A percentile compares a stretch with the other conserved stretches of the same genome.
Conservation (phyloP, 2,888 invertebrate species). For the Pammene fasciana region DNA sequence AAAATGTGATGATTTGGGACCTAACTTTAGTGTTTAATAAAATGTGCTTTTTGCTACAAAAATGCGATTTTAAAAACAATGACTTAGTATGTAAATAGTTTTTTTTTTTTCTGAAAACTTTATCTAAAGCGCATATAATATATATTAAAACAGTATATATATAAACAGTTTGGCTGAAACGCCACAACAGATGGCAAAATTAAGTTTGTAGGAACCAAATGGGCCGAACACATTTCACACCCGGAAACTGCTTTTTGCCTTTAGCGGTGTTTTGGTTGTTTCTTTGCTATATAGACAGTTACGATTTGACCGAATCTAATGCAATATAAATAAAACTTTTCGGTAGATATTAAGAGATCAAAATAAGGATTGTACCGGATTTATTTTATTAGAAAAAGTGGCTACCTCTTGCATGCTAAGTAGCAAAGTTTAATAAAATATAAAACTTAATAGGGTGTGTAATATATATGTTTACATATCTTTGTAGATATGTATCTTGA, state of each 20-base stretch:
- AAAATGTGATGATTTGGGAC: no score
- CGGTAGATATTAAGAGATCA: slow-evolving; percentile 11
- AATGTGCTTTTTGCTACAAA: no score
- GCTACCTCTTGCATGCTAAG: slow-evolving; percentile 12
- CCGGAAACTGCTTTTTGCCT: slow-evolving; percentile 38
- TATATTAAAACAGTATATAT: no score
- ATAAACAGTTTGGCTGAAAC: background rate
- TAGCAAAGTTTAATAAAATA: background rate
- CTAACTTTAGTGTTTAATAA: no score
- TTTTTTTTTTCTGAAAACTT: no score
- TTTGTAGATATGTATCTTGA: no score
- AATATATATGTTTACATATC: no score
- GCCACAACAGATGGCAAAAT: background rate
- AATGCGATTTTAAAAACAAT: no score
- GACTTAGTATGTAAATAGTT: no score
- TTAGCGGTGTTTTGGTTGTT: slow-evolving; percentile 16
- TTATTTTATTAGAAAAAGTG: background rate
- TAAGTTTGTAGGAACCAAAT: slow-evolving; percentile 33
- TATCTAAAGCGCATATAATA: no score
- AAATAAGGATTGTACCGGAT: background rate
- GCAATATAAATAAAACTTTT: slow-evolving; percentile 28
- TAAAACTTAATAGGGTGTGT: background rate
- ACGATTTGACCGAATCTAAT: slow-evolving; percentile 26
- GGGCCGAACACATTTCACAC: slow-evolving; percentile 41
- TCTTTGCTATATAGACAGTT: slow-evolving; percentile 26